Base-by-base conservation (phyloP, 2,797 vertebrate genomes). In the Squalus acanthias region DNA sequence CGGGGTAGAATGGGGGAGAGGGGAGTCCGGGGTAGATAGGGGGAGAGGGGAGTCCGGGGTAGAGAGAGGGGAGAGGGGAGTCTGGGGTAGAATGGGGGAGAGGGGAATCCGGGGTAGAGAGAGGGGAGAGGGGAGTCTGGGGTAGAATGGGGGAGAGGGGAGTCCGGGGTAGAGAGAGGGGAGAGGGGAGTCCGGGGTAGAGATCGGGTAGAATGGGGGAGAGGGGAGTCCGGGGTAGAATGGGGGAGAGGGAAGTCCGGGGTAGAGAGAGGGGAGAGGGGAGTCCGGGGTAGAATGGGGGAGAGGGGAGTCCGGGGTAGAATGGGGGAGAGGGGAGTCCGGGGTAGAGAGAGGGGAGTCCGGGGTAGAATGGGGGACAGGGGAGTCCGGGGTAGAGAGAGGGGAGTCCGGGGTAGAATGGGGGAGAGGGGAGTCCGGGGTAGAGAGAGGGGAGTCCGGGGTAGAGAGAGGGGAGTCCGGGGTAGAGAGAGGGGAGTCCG, bases 381-480 rank as follows among this genome's bases (percentile, higher is more conserved):
- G 79, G 39, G 79, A 46, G 20, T 82, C 5, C 6, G 60, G 79
- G 15, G 96, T 96, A 22, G 65, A 53, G 96, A 53, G 29, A 9
- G 60, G 60, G 60, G 9, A 63, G 60, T 63, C 5, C 6, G 60
- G 60, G 60, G 60, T 63, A 24, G 29, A 96, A 26, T 65, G 79
- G 96, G 13, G 79, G 79, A 79, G n/a, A 29, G 12, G 79, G 17
- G 39, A 0, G 26, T 96, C 22, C 46, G 82, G 50, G 13, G 46
- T 20, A 50, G 1, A 2, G 72, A 79, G 0, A 0, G 4, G 70
- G 0, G 0, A 0, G n/a, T 10, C 1, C 5, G 1, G 15, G 10
- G 70, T 0, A 1, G 0, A 0, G 9, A 24, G 15, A 8, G 12
- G 69, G 89, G 29, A 33, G 12, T 8, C 10, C 2, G 29, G 39